Evolutionary conservation across 2,888 invertebrate genomes (phyloP), one percentile per base, ranked within the genome.

Genomic region (Philonicus albiceps): DNA sequence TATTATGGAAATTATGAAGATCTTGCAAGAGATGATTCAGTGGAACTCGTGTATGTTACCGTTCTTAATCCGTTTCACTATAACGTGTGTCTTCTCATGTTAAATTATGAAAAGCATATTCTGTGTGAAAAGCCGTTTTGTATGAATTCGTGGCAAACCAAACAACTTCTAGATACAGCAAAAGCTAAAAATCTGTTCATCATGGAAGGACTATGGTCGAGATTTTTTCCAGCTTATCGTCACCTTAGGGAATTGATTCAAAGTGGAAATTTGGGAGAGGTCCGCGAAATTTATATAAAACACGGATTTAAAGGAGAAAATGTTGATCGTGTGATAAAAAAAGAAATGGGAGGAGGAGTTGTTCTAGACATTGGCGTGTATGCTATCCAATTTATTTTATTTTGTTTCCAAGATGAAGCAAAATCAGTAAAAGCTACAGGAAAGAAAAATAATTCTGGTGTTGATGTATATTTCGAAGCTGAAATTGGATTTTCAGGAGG

Each of bases 91-190:
- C 95, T 95, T 90, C 90, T 96, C 88, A 96, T 96, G 94, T 92
- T 98, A 31, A 94, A 95, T 87, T 93, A 95, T 89, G 96, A 96
- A 0, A 98, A 98, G 91, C 95, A 96, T 89, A 95, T 98, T 3
- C 92, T 98, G 2, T 97, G 97, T 91, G 98, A 98, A 91, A 98
- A 97, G 91, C 97, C 98, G 0, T 92, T 98, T 87, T 95, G 96
- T 55, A 92, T 97, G 92, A 97, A 96, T 90, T 92, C 93, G 43
- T 95, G 95, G 88, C 95, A 97, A 91, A 93, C 95, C 0, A 93
- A 93, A 86, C 94, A 95, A 89, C 91, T 98, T 85, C 91, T 96
- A 3, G 91, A 93, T 34, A 89, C 94, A 0, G 96, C 97, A 0
- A 93, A 93, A 89, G 90, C 93, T 72, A 95, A 95, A 89, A 95